These are phyloP conservation scores for Choreutis nemorana DNA, from an alignment of 2,888 invertebrate genomes.

Conservation along the genomic window DNA sequence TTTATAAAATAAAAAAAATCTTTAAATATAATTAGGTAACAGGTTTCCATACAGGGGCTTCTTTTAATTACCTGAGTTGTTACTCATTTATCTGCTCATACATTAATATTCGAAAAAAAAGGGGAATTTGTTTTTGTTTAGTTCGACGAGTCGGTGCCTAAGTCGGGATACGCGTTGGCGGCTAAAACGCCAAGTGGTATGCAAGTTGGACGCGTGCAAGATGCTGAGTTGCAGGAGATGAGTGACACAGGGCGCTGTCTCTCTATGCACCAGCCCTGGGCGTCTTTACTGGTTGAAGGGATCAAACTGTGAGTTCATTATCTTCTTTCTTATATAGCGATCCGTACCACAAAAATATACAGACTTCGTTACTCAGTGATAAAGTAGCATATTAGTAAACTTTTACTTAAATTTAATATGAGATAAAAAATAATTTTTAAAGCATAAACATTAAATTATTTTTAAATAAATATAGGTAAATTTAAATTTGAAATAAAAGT, in stretches of 20 bases:
- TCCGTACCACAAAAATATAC: too few species aligned
- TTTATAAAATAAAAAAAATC: too few species aligned
- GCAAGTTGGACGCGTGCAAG: constrained; percentile 69
- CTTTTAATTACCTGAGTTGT: background rate
- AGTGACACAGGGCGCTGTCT: constrained; percentile 87
- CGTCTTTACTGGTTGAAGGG: constrained; percentile 88
- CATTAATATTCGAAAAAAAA: background rate
- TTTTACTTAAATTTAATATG: too few species aligned
- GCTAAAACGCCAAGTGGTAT: constrained; percentile 12
- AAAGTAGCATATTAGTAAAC: too few species aligned
- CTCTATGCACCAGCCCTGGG: constrained; percentile 97
- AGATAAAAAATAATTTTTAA: too few species aligned
- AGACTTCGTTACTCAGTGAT: too few species aligned
- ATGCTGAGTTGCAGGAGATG: constrained; percentile 81
- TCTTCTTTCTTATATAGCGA: too few species aligned
- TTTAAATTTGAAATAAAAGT: too few species aligned
- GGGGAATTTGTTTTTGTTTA: constrained; percentile 12
- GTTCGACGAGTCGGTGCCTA: constrained; percentile 33
- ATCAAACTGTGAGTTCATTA: constrained; percentile 79
- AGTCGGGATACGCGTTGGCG: constrained; percentile 14
- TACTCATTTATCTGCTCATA: background rate
- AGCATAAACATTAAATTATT: too few species aligned
- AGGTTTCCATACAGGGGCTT: too few species aligned
- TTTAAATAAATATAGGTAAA: too few species aligned
- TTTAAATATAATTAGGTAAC: too few species aligned